Conservation (phyloP, 2,888 invertebrate species). For the Amphimallon solstitiale region DNA sequence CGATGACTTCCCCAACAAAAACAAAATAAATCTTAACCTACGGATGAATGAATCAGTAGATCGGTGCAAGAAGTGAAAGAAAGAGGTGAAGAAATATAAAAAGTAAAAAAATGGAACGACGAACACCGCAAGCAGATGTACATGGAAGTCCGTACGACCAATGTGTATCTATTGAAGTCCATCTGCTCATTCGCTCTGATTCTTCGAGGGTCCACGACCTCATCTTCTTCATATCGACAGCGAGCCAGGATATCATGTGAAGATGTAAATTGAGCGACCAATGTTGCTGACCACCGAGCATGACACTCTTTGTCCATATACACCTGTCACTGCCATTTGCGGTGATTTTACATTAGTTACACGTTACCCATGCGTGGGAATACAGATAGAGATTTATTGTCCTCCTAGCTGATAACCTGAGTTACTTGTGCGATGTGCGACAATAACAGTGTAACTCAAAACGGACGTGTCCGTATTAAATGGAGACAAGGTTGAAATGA, state of each 20-base stretch:
- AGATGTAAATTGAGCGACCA: slow-evolving; percentile 52
- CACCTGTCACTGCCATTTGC: slow-evolving; percentile 50
- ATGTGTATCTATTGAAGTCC: slow-evolving; percentile 28
- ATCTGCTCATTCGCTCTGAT: slow-evolving; percentile 45
- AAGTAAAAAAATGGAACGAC: slow-evolving; percentile 15
- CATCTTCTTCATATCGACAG: slow-evolving; percentile 41
- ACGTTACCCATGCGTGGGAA: slow-evolving; percentile 54
- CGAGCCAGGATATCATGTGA: slow-evolving; percentile 51
- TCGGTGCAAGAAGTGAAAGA: slow-evolving; percentile 23
- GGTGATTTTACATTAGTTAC: slow-evolving; percentile 54
- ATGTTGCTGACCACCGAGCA: slow-evolving; percentile 50
- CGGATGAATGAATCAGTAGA: slow-evolving; percentile 33
- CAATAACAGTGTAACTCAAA: background rate
- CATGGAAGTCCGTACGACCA: slow-evolving; percentile 14
- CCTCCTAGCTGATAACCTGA: slow-evolving; percentile 15
- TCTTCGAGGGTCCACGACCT: slow-evolving; percentile 43
- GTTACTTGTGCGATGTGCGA: background rate
- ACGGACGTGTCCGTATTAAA: too few relatives aligned
- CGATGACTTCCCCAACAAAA: slow-evolving; percentile 28
- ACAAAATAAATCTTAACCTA: slow-evolving; percentile 28
- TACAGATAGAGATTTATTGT: slow-evolving; percentile 48
- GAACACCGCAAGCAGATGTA: slow-evolving; percentile 31
- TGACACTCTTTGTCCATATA: slow-evolving; percentile 51
- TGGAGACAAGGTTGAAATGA: too few relatives aligned
- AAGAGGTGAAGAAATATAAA: slow-evolving; percentile 28